These are phyloP conservation scores for Callipepla squamata DNA, from an alignment of 2,113 vertebrate species.

Conservation along the genomic window DNA sequence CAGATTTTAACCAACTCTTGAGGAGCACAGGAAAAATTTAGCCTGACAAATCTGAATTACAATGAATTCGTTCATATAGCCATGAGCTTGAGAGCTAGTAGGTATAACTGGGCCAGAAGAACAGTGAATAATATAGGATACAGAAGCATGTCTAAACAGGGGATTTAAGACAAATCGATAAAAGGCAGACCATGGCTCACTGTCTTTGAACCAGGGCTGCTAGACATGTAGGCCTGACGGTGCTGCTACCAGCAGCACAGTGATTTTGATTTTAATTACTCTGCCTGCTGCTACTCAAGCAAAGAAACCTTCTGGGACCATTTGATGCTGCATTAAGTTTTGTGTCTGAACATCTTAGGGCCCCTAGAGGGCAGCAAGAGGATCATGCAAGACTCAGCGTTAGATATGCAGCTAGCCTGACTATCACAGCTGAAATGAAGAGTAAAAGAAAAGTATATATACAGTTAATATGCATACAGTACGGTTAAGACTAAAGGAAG, in stretches of 20 bases:
- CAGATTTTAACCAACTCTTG: not conserved
- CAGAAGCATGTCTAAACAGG: fast-evolving
- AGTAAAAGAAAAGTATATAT: too few species aligned
- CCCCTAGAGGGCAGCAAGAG: not conserved
- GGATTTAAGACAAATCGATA: not conserved
- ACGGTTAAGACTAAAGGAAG: not conserved
- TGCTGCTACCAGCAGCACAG: not conserved
- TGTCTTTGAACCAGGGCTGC: not conserved
- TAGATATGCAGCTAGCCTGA: not conserved
- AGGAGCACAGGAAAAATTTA: fast-evolving
- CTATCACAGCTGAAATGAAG: not conserved
- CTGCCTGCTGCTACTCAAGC: not conserved
- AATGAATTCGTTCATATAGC: not conserved
- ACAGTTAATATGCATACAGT: not conserved
- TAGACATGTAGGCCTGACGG: not conserved
- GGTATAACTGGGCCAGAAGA: not conserved
- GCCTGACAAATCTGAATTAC: not conserved
- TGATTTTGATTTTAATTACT: not conserved
- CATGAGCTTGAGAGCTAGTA: not conserved
- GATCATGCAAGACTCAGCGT: not conserved
- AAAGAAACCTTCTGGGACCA: not conserved
- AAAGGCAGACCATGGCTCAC: not conserved
- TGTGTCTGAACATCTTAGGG: not conserved
- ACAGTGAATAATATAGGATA: not conserved
- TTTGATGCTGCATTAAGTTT: not conserved